Evolutionary conservation across 2,888 invertebrate genomes (phyloP).

Genomic region (Ectropis crepuscularia): DNA sequence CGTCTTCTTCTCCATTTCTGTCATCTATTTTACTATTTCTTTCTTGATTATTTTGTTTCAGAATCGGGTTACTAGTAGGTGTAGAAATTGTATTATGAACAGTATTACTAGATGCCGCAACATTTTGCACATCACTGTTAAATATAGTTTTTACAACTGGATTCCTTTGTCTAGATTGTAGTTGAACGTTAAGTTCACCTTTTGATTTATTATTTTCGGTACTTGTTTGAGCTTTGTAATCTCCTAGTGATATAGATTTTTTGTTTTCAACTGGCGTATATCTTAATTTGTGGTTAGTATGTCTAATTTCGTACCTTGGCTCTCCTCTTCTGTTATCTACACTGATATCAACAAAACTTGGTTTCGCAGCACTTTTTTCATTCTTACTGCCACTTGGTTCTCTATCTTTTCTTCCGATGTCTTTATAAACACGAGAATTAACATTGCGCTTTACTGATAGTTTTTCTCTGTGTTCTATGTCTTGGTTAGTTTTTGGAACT

Average conservation of each 20-base stretch:
- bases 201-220: constrained; percentile 30
- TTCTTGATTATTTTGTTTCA: constrained; percentile 19
- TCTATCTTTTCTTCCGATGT: constrained; percentile 71
- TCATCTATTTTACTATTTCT: constrained; percentile 34
- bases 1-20: constrained; percentile 54
- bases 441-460: constrained; percentile 56
- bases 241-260: constrained; percentile 63
- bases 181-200: constrained; percentile 33
- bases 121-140: constrained; percentile 47
- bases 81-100: constrained; percentile 52
- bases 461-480: constrained; percentile 51
- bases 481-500: constrained; percentile 56
- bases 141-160: constrained; percentile 42
- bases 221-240: constrained; percentile 57
- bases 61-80: constrained; percentile 36
- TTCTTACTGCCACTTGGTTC: constrained; percentile 45
- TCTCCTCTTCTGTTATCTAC: constrained; percentile 70
- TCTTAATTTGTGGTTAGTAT: constrained; percentile 64
- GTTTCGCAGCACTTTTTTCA: constrained; percentile 45
- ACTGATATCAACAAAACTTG: constrained; percentile 66
- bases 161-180: constrained; percentile 35
- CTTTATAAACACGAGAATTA: constrained; percentile 61
- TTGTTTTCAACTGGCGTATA: constrained; percentile 69
- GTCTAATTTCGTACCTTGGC: constrained; percentile 73
- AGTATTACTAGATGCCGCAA: constrained; percentile 56